phyloP scores from a whole-genome alignment of 2,797 vertebrate species.

The Mormyrops attenuatus region DNA sequence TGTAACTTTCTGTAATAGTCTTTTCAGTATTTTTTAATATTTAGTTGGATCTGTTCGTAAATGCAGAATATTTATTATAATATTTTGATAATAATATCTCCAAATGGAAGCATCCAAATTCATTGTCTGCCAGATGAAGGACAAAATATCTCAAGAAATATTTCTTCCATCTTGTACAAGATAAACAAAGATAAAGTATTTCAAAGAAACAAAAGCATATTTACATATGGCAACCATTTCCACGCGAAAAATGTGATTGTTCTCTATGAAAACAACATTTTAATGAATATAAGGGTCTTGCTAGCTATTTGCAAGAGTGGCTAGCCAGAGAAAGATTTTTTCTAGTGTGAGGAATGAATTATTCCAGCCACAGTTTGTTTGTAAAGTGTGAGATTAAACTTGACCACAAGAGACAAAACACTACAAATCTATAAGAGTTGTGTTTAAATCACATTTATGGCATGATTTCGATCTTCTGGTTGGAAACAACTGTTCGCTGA shows the following conservation, averaged over 20 bases:
- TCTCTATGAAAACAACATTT: neutral
- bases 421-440: neutral
- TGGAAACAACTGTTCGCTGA: neutral
- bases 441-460: neutral
- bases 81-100: neutral
- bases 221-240: neutral
- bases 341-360: neutral
- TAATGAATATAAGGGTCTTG: neutral
- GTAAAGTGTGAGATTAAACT: neutral
- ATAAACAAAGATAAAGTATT: neutral
- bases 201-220: neutral
- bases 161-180: neutral
- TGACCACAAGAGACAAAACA: neutral
- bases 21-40: neutral
- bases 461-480: neutral
- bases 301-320: neutral
- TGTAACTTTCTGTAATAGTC: neutral
- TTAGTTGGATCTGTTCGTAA: neutral
- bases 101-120: neutral
- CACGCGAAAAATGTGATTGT: neutral
- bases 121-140: neutral
- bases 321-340: neutral
- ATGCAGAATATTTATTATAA: neutral
- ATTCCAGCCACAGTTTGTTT: neutral
- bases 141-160: neutral